Conservation (phyloP, 1,140 invertebrate species). For the Cardiocondyla obscurior region DNA sequence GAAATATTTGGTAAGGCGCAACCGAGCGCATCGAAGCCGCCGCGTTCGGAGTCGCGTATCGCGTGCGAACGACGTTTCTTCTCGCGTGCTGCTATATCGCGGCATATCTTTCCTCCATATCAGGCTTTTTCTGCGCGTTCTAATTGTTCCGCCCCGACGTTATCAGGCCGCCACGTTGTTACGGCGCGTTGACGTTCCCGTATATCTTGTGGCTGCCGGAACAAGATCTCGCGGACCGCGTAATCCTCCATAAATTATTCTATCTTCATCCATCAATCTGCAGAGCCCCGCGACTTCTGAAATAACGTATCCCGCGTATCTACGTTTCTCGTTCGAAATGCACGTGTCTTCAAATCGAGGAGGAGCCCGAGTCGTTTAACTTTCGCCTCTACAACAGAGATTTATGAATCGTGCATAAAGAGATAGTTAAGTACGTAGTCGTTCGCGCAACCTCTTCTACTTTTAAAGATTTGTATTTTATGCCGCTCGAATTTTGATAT, state of each 20-base stretch:
- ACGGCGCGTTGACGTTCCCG: conserved; percentile 7
- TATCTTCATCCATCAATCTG: conserved; percentile 48
- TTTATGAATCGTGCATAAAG: neutral
- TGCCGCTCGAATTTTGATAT: neutral
- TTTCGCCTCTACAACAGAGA: neutral
- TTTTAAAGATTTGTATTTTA: neutral
- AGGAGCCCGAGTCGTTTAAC: neutral
- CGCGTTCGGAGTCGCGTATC: conserved; percentile 10
- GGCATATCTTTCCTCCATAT: conserved; percentile 13
- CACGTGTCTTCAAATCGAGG: neutral
- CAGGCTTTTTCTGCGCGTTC: conserved; percentile 42
- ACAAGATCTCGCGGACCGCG: conserved; percentile 35
- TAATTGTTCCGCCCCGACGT: conserved; percentile 46
- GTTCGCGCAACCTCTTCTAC: neutral
- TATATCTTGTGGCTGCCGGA: conserved; percentile 31
- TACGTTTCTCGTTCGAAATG: neutral
- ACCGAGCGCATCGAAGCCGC: neutral
- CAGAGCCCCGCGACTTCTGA: neutral
- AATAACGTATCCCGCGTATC: conserved; percentile 7
- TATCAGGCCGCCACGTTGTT: conserved; percentile 21
- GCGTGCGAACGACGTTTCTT: conserved; percentile 27
- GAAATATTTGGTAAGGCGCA: neutral
- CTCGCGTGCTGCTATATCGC: conserved; percentile 25
- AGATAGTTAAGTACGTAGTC: neutral
- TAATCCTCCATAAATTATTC: conserved; percentile 50